Evolutionary conservation across 1,140 invertebrate genomes (phyloP).

Genomic region (Colletes latitarsis): DNA sequence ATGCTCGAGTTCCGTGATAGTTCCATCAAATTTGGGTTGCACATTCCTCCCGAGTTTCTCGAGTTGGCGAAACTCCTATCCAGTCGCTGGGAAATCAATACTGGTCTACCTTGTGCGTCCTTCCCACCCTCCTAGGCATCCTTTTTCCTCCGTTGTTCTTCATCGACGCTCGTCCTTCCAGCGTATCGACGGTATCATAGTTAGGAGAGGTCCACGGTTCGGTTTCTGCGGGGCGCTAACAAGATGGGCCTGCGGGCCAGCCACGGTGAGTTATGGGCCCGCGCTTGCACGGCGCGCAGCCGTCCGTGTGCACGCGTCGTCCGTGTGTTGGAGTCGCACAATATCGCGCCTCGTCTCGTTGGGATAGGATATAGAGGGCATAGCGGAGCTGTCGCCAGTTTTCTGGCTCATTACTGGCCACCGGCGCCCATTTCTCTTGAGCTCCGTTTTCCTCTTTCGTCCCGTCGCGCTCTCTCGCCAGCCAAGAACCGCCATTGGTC

Average conservation of each 20-base stretch:
- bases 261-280: conserved; percentile 75
- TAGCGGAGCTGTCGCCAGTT: conserved; percentile 80
- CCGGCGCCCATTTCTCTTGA: conserved; percentile 75
- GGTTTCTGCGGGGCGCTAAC: conserved; percentile 73
- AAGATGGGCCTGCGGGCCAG: conserved; percentile 68
- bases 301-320: conserved; percentile 52
- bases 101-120: no score
- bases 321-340: conserved; percentile 31
- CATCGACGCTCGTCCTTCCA: conserved; percentile 11
- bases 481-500: conserved; percentile 32
- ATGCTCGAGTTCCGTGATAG: no score
- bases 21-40: no score
- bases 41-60: no score
- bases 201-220: conserved; percentile 59
- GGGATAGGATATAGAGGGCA: conserved; percentile 70
- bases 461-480: neutral
- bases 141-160: neutral
- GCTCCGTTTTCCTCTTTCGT: neutral
- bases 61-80: no score
- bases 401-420: conserved; percentile 80
- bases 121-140: neutral
- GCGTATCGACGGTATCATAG: conserved; percentile 67
- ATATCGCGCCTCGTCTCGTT: conserved; percentile 68
- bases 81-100: no score
- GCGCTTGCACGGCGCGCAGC: conserved; percentile 58